These are phyloP conservation scores for Deladenus siricidicola DNA, from an alignment of 2,888 invertebrate genomes.

Conservation along the genomic window DNA sequence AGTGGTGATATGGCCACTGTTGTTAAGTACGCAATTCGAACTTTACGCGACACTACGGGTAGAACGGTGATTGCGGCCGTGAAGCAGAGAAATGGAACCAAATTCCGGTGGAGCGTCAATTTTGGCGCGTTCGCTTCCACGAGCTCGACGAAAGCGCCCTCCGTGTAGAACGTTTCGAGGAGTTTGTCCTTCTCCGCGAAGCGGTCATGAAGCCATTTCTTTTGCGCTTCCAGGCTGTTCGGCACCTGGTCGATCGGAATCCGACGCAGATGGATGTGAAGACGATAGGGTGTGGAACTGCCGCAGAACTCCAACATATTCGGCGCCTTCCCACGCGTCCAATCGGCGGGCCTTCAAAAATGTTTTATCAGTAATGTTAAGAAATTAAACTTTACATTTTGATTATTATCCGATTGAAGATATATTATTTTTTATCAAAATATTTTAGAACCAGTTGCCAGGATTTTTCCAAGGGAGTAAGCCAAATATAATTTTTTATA, in stretches of 20 bases:
- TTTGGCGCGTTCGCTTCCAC: conserved; percentile 20
- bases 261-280: conserved; percentile 25
- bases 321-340: conserved; percentile 22
- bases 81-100: conserved; percentile 37
- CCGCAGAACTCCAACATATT: conserved; percentile 48
- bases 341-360: background rate
- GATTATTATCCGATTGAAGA: too few relatives aligned
- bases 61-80: conserved; percentile 27
- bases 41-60: conserved; percentile 31
- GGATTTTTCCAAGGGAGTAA: background rate
- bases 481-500: too few relatives aligned
- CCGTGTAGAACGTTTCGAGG: conserved; percentile 11
- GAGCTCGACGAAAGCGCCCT: conserved; percentile 12
- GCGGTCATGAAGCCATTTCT: conserved; percentile 35
- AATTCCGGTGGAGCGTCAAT: conserved; percentile 29
- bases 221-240: conserved; percentile 20
- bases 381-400: too few relatives aligned
- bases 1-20: conserved; percentile 37
- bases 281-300: conserved; percentile 18
- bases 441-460: background rate
- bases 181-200: conserved; percentile 35
- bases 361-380: too few relatives aligned
- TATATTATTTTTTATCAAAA: background rate
- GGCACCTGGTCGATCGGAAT: conserved; percentile 28
- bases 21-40: conserved; percentile 25